phyloP scores from a whole-genome alignment of 2,113 vertebrate genomes.

The Grammomys dolichurus region DNA sequence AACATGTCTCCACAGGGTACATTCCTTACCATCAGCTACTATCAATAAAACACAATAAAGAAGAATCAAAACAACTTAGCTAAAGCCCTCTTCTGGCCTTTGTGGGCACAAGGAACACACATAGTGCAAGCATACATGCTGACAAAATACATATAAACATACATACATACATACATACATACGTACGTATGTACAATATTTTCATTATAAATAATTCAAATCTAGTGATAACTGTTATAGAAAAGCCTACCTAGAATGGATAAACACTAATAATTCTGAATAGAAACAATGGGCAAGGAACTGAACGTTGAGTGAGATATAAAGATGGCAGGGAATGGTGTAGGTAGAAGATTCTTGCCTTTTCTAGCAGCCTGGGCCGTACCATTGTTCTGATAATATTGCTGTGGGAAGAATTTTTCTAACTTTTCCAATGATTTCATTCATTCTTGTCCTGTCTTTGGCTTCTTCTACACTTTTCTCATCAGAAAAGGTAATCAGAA shows the following conservation, averaged over 20 bases:
- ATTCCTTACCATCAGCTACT: constrained; percentile 56
- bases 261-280: background rate
- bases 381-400: background rate
- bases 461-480: background rate
- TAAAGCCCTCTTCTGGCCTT: background rate
- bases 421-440: background rate
- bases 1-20: background rate
- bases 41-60: background rate
- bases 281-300: background rate
- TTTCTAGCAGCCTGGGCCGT: rapidly evolving
- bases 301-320: background rate
- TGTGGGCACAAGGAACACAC: too few species aligned
- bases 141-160: too few species aligned
- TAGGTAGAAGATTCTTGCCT: rapidly evolving
- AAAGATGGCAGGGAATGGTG: rapidly evolving
- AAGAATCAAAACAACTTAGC: constrained; percentile 13
- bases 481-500: background rate
- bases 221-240: background rate
- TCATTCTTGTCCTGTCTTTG: background rate
- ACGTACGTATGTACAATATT: too few species aligned
- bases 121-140: too few species aligned
- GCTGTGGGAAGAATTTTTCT: background rate
- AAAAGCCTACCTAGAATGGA: background rate
- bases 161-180: too few species aligned
- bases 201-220: too few species aligned